Evolutionary conservation across 2,797 vertebrate genomes (phyloP).

Genomic region (Leptodactylus fallax): DNA sequence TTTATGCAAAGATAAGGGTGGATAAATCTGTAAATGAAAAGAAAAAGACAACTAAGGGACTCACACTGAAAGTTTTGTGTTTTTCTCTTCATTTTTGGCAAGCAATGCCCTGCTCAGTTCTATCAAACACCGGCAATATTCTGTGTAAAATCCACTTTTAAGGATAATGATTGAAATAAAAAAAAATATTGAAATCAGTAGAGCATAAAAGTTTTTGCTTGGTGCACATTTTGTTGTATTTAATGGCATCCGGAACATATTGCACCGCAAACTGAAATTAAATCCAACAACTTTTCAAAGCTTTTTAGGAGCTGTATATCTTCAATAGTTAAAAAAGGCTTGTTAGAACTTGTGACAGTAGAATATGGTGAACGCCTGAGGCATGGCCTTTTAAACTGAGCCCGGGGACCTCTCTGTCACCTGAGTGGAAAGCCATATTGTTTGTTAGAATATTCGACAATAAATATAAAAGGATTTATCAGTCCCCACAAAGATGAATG

Average conservation of each 20-base stretch:
- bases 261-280: constrained; percentile 13
- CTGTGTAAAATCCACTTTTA: background rate
- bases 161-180: background rate
- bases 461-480: constrained; percentile 45
- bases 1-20: too few relatives aligned
- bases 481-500: background rate
- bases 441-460: constrained; percentile 35
- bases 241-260: background rate
- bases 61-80: too few relatives aligned
- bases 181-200: background rate
- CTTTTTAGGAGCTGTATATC: constrained; percentile 15
- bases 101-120: too few relatives aligned
- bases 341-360: background rate
- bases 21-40: too few relatives aligned
- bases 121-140: background rate
- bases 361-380: constrained; percentile 32
- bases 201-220: background rate
- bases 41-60: too few relatives aligned
- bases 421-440: constrained; percentile 7
- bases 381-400: constrained; percentile 31
- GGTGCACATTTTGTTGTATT: background rate
- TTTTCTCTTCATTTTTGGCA: too few relatives aligned
- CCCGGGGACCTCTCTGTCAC: constrained; percentile 19
- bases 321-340: background rate
- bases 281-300: constrained; percentile 26